phyloP scores from a whole-genome alignment of 2,113 vertebrate genomes.

The Cricetomys ansorgei region DNA sequence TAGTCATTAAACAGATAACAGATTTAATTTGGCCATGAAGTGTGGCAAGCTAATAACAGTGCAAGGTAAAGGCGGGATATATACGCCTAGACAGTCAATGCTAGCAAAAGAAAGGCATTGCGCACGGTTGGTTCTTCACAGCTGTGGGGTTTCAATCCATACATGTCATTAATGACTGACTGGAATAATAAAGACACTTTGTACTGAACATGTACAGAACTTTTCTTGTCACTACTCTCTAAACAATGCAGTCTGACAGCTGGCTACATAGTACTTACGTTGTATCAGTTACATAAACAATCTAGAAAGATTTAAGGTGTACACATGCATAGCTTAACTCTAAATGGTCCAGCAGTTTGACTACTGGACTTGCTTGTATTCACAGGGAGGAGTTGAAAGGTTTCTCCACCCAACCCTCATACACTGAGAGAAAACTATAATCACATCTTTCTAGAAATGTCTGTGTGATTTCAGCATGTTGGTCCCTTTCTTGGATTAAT shows the following conservation, averaged over 20 bases:
- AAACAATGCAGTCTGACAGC: no score
- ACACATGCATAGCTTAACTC: not conserved
- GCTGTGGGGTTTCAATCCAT: not conserved
- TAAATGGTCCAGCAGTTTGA: not conserved
- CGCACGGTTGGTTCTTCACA: not conserved
- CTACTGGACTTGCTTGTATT: not conserved
- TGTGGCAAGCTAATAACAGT: conserved; percentile 28
- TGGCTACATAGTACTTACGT: not conserved
- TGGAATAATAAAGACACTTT: not conserved
- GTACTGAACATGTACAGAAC: not conserved
- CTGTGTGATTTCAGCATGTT: not conserved
- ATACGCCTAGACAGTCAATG: not conserved
- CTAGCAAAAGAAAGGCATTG: not conserved
- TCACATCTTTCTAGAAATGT: conserved; percentile 19
- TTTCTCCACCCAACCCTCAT: not conserved
- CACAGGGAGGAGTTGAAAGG: not conserved
- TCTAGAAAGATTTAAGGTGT: not conserved
- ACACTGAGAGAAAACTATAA: not conserved
- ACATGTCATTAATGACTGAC: not conserved
- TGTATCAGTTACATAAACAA: not conserved
- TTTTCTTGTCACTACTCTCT: not conserved
- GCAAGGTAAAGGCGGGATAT: not conserved
- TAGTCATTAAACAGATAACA: conserved; percentile 11
- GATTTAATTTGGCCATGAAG: not conserved
- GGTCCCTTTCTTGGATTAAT: not conserved